Evolutionary conservation across 92 coral and sea anemone genomes (phyloP), one percentile per base, ranked within the genome.

Genomic region (Paragorgia papillata): DNA sequence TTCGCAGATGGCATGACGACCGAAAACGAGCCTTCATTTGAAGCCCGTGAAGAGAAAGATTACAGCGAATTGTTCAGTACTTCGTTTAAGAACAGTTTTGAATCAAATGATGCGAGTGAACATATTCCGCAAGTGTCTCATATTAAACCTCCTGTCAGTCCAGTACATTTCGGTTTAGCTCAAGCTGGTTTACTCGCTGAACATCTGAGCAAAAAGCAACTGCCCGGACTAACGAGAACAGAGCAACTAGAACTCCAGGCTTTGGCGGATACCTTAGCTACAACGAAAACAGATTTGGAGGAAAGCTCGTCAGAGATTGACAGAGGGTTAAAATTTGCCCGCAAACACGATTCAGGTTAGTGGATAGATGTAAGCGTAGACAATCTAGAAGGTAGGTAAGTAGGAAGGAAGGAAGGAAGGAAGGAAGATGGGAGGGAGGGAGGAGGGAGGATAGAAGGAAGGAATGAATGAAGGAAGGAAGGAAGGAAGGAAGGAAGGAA

Each of bases 201-300:
- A 80, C 98, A 94, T 32, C 83, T 94, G 59, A 92, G 94, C 30
- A 89, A 83, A 75, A 90, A 88, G 57, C 97, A 92, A 62, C 84
- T 94, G 30, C 98, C 98, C 25, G 98, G 98, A 8, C 60, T 94
- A 28, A 94, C 97, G 6, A 88, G 98, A 54, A 94, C 84, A 22
- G 98, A 94, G 31, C 98, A 94, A 79, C 88, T 94, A 7, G 98
- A 94, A 73, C 82, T 94, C 46, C 78, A 88, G 27, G 98, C 98
- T 18, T 66, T 94, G 81, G 96, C 98, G n/a, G 98, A 94, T 57
- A 94, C 98, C 0, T 89, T 94, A 76, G 98, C 98, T 26, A 90
- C 94, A 39, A 89, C 98, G 41, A 94, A 94, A 74, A 88, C 87
- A 3, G 98, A 94, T 55, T 75, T 94, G 53, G 98, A 94, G 66